Conservation (phyloP, 2,113 vertebrate species). For the Thunnus maccoyii region DNA sequence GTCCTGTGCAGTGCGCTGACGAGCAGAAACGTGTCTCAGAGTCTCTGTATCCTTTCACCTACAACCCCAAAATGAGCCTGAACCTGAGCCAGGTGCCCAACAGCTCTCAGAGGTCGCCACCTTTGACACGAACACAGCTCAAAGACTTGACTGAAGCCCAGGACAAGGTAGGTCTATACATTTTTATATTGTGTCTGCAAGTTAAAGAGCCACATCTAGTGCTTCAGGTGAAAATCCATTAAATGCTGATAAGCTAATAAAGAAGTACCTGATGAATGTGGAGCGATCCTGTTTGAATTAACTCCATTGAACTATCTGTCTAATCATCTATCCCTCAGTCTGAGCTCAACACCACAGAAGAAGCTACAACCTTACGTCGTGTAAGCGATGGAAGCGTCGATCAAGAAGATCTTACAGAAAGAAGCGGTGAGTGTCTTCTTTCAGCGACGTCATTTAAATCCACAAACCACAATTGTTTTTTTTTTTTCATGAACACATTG, state of each 20-base stretch:
- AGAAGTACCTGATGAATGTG: neutral
- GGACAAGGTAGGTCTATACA: constrained; percentile 40
- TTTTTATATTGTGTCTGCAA: neutral
- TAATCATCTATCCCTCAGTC: constrained; percentile 42
- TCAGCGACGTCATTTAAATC: neutral
- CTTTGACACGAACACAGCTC: constrained; percentile 64
- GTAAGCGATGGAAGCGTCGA: constrained; percentile 58
- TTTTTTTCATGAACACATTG: neutral
- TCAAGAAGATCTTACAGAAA: constrained; percentile 75
- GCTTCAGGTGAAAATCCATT: no score
- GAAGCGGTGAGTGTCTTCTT: constrained; percentile 84
- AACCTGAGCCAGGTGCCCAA: constrained; percentile 91
- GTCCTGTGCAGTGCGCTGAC: constrained; percentile 89
- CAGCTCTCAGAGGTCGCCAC: constrained; percentile 79
- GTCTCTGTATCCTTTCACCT: constrained; percentile 95
- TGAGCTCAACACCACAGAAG: constrained; percentile 48
- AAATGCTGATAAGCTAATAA: no score
- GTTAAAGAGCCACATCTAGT: no score
- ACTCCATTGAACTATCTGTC: no score
- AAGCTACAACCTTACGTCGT: constrained; percentile 44
- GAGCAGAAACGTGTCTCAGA: constrained; percentile 91
- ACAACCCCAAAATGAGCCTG: constrained; percentile 98
- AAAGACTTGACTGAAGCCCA: constrained; percentile 27
- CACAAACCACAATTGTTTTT: neutral
- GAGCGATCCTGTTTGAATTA: no score